phyloP scores from a whole-genome alignment of 2,888 invertebrate genomes.

The Torymus texanus region DNA sequence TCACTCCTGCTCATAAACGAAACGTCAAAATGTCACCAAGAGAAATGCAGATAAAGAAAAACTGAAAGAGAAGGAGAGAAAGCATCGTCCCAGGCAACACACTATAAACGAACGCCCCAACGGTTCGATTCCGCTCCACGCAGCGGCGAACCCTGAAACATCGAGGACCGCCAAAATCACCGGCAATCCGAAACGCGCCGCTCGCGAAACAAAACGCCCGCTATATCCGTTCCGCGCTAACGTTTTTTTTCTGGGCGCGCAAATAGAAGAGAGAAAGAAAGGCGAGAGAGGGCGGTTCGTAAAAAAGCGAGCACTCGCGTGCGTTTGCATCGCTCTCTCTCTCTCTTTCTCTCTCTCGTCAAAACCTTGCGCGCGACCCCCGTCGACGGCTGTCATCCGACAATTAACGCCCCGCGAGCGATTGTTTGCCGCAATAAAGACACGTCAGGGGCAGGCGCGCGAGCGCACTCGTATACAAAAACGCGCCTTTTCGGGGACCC shows the following conservation, averaged over 20 bases:
- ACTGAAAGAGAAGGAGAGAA: not conserved
- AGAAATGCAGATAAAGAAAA: not conserved
- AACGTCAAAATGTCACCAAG: too few relatives aligned
- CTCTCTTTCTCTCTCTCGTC: not conserved
- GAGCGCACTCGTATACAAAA: not conserved
- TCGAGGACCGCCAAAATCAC: constrained; percentile 25
- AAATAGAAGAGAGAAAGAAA: constrained; percentile 24
- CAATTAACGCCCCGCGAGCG: constrained; percentile 45
- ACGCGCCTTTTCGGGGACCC: constrained; percentile 37
- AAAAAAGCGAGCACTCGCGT: not conserved
- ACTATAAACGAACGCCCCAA: constrained; percentile 20
- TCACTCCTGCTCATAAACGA: not conserved
- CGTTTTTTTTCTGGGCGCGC: not conserved
- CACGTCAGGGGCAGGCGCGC: constrained; percentile 41
- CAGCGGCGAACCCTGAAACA: not conserved
- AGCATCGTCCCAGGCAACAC: not conserved
- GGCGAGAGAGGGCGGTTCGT: constrained; percentile 18
- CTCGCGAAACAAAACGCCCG: constrained; percentile 29
- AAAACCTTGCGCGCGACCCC: constrained; percentile 11
- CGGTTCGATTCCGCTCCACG: constrained; percentile 25
- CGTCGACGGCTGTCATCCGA: constrained; percentile 40
- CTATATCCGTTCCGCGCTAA: constrained; percentile 14
- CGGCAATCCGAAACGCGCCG: constrained; percentile 24
- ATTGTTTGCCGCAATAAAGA: constrained; percentile 52
- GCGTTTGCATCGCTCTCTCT: not conserved